Evolutionary conservation across 2,113 vertebrate species (phyloP), one percentile per base, ranked within the genome.

Genomic region (Apeltes quadracus): DNA sequence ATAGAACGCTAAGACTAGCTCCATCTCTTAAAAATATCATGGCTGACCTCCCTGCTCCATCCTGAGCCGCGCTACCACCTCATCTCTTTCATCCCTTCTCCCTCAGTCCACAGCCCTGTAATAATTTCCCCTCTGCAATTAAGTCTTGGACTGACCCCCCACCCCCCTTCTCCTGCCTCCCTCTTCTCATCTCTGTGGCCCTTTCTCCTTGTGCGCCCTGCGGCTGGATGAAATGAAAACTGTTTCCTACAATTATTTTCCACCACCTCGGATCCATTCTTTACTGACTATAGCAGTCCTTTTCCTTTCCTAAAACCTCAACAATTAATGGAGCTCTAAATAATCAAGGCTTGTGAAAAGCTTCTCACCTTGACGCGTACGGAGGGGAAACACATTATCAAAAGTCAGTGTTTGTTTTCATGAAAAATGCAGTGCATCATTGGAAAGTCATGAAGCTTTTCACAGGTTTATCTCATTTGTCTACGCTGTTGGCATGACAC

Each of bases 211-310:
- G 69, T 34, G 71, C 61, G 67, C 84, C 76, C 38, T 12, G 16
- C 51, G 46, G 55, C 66, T 62, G 82, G 82, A 89, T 82, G 56
- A 85, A 89, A 92, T 87, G 58, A 84, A 89, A 85, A 84, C 70
- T 70, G 78, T 84, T 77, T 72, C 81, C 58, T 81, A 82, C 81
- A 85, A 85, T 88, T 70, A 80, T 72, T 77, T 72, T 80, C 50
- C 54, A 58, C 72, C 66, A 69, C 84, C 80, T 66, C 9, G 39
- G 79, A 86, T 86, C 81, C 72, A 54, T 67, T 79, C 55, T 73
- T 15, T 41, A 25, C 63, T 81, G 58, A 39, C 71, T 66, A 50
- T 54, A 48, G 8, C 18, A 41, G 55, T 48, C 48, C 34, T 56
- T 71, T 44, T 55, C 59, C 65, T 48, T 54, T 57, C 4, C 4